phyloP scores from a whole-genome alignment of 2,888 invertebrate species.

The Pollenia griseotomentosa region DNA sequence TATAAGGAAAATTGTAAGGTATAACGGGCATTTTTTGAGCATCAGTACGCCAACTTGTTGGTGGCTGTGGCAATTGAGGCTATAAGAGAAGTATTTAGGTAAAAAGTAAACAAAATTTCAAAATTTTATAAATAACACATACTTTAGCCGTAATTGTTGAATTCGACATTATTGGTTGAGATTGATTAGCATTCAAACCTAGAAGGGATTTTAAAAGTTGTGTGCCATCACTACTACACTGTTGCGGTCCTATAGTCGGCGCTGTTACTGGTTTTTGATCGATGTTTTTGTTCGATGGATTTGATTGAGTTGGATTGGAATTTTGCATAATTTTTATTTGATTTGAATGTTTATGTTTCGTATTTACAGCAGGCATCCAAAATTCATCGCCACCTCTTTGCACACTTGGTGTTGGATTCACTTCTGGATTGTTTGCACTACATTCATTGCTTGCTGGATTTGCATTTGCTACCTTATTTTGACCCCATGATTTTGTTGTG shows the following conservation, averaged over 20 bases:
- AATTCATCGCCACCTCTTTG: slow-evolving; percentile 70
- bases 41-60: slow-evolving; percentile 77
- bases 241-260: slow-evolving; percentile 17
- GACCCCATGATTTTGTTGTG: slow-evolving; percentile 32
- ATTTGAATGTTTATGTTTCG: slow-evolving; percentile 67
- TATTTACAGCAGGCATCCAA: slow-evolving; percentile 75
- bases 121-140: slow-evolving; percentile 27
- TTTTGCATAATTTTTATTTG: slow-evolving; percentile 36
- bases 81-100: slow-evolving; percentile 21
- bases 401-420: slow-evolving; percentile 21
- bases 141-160: slow-evolving; percentile 65
- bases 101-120: not conserved
- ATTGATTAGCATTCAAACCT: slow-evolving; percentile 40
- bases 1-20: slow-evolving; percentile 23
- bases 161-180: slow-evolving; percentile 5
- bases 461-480: not conserved
- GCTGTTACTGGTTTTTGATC: not conserved
- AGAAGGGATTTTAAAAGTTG: slow-evolving; percentile 58
- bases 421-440: not conserved
- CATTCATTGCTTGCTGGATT: slow-evolving; percentile 20
- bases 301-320: not conserved
- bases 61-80: slow-evolving; percentile 78
- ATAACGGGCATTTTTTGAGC: slow-evolving; percentile 67
- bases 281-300: slow-evolving; percentile 10
- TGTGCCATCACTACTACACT: slow-evolving; percentile 56